phyloP scores from a whole-genome alignment of 2,113 vertebrate genomes.

The Cavia aperea region DNA sequence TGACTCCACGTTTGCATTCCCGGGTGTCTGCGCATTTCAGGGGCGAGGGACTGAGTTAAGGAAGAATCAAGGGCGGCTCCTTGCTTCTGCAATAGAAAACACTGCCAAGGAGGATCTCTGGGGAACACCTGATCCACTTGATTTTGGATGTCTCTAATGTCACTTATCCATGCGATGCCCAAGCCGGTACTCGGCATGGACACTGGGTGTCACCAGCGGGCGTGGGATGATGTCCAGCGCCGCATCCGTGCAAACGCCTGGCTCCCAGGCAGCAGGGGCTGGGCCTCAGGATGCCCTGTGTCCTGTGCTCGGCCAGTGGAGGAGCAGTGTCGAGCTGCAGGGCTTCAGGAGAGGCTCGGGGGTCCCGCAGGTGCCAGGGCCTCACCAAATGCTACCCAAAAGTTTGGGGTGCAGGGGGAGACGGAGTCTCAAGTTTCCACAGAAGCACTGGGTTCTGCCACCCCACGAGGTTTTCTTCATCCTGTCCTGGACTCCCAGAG shows the following conservation, averaged over 20 bases:
- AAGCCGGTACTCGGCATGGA: neutral
- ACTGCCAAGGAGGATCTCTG: no score
- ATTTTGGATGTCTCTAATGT: neutral
- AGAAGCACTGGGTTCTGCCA: neutral
- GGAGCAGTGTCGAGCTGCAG: no score
- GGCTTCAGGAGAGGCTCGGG: neutral
- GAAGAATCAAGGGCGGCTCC: neutral
- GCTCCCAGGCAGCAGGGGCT: no score
- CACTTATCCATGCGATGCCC: rapidly evolving
- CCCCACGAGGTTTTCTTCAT: neutral
- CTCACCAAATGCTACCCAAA: neutral
- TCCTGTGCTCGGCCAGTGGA: neutral
- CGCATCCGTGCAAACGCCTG: no score
- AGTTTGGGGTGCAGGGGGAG: neutral
- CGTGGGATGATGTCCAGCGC: no score
- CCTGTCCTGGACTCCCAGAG: neutral
- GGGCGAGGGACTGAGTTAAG: neutral
- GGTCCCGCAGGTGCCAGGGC: no score
- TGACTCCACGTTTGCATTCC: no score
- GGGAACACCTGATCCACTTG: rapidly evolving
- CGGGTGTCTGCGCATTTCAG: neutral
- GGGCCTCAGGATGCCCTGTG: neutral
- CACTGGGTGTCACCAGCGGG: rapidly evolving
- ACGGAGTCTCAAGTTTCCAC: neutral
- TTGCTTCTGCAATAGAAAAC: neutral